Evolutionary conservation across 2,113 vertebrate genomes (phyloP).

Genomic region (Sialia sialis): DNA sequence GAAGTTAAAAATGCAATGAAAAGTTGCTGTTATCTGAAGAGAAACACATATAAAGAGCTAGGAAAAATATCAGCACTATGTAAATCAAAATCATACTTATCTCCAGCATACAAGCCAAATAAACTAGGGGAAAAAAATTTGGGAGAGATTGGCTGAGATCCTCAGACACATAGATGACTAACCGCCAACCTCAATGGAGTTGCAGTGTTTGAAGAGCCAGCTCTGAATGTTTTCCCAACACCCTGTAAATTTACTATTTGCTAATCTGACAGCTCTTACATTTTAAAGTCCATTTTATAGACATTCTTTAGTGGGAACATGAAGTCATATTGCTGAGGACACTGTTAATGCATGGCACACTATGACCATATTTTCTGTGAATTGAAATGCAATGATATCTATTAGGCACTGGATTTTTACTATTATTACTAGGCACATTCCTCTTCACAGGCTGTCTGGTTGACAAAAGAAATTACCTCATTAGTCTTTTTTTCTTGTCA

Average conservation of each 20-base stretch:
- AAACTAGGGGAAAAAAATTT: neutral
- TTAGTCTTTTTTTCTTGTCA: slow-evolving; percentile 9
- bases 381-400: neutral
- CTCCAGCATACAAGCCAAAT: neutral
- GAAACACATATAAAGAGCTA: neutral
- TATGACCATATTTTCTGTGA: neutral
- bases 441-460: neutral
- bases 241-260: neutral
- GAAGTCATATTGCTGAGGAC: neutral
- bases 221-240: neutral
- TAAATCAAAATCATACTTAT: neutral
- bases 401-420: neutral
- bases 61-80: neutral
- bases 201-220: neutral
- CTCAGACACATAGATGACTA: neutral
- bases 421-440: neutral
- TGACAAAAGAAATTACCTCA: neutral
- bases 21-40: neutral
- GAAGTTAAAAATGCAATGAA: neutral
- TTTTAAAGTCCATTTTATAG: neutral
- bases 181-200: neutral
- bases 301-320: neutral
- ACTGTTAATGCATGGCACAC: neutral
- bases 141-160: neutral
- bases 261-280: neutral